Evolutionary conservation across 2,888 invertebrate species (phyloP).

Genomic region (Nemotelus pantherinus): DNA sequence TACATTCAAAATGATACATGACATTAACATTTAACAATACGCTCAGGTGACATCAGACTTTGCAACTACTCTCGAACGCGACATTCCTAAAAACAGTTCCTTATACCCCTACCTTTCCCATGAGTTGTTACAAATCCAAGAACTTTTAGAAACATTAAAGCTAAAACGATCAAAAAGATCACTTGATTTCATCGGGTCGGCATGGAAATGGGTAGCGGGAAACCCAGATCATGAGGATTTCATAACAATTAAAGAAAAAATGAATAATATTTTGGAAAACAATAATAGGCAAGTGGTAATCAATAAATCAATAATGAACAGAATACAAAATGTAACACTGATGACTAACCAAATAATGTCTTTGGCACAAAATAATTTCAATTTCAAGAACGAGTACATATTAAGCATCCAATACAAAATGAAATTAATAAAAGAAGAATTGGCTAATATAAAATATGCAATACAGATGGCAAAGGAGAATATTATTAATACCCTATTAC

Average conservation of each 20-base stretch:
- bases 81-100: neutral
- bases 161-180: neutral
- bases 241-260: slow-evolving; percentile 11
- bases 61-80: neutral
- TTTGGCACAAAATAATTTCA: neutral
- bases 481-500: slow-evolving; percentile 49
- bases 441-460: slow-evolving; percentile 48
- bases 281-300: slow-evolving; percentile 28
- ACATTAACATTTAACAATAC: neutral
- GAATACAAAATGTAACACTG: neutral
- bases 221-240: slow-evolving; percentile 9
- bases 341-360: neutral
- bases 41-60: neutral
- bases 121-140: neutral
- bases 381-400: neutral
- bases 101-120: neutral
- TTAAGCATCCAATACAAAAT: slow-evolving; percentile 46
- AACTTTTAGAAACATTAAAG: slow-evolving; percentile 10
- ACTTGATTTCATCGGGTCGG: slow-evolving; percentile 7
- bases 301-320: neutral
- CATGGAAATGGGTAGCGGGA: slow-evolving; percentile 22
- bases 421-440: slow-evolving; percentile 49
- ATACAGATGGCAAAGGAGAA: slow-evolving; percentile 50
- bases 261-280: slow-evolving; percentile 15
- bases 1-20: slow-evolving; percentile 1